Percentiles rank a stretch among this genome's conserved stretches.
These are phyloP conservation scores for Amphiduros pacificus DNA, from an alignment of 2,888 invertebrate genomes.

Conservation along the genomic window DNA sequence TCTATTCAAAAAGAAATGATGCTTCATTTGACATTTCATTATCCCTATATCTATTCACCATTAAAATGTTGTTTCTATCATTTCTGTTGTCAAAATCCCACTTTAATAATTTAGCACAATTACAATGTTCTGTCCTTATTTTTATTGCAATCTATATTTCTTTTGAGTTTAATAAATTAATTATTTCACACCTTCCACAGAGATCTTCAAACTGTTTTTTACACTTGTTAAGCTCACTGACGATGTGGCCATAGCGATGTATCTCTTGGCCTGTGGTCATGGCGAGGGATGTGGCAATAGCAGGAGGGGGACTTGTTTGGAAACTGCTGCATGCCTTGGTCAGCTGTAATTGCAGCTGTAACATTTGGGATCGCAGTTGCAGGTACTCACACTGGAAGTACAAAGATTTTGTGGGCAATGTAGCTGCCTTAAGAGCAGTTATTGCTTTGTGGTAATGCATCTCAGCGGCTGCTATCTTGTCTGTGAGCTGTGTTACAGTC, in stretches of 20 bases:
- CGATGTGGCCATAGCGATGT: constrained; percentile 77
- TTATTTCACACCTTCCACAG: constrained; percentile 74
- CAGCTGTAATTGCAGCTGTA: constrained; percentile 71
- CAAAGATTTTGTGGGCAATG: too few species aligned
- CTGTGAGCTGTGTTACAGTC: constrained; percentile 24
- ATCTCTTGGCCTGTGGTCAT: constrained; percentile 72
- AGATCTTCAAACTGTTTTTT: constrained; percentile 73
- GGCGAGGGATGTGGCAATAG: constrained; percentile 82
- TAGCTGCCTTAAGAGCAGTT: constrained; percentile 28
- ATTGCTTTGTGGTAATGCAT: constrained; percentile 25
- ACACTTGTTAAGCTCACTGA: constrained; percentile 78
- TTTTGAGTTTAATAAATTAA: too few species aligned
- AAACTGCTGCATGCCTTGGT: constrained; percentile 74
- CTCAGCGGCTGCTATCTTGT: constrained; percentile 37
- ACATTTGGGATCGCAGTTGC: constrained; percentile 72
- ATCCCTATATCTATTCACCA: too few species aligned
- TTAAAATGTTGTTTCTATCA: too few species aligned
- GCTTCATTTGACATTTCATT: too few species aligned
- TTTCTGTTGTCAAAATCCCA: too few species aligned
- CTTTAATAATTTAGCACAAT: too few species aligned
- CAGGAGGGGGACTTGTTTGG: constrained; percentile 89
- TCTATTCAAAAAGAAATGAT: too few species aligned
- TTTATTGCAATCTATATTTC: too few species aligned
- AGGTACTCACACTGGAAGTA: constrained; percentile 79
- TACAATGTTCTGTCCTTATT: too few species aligned